A percentile compares a stretch with the other conserved stretches of the same genome.
Conservation (phyloP, 1,140 invertebrate species). For the Bombyx mori region DNA sequence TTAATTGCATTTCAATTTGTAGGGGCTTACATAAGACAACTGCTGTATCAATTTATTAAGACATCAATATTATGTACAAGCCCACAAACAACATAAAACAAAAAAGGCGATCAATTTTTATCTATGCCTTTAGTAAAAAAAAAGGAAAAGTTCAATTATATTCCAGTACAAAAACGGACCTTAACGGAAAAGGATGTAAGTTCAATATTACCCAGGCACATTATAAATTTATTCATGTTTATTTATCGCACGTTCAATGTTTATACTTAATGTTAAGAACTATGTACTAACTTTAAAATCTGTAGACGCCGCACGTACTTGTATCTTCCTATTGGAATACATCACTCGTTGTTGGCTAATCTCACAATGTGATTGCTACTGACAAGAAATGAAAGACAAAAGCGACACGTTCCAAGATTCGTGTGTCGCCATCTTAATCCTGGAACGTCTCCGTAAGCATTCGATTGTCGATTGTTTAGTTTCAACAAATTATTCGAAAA, state of each 20-base stretch:
- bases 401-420: conserved; percentile 17
- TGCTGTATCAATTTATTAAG: not conserved
- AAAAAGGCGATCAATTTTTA: too few species aligned
- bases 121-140: too few species aligned
- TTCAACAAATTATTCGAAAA: conserved; percentile 24
- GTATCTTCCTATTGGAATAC: conserved; percentile 3
- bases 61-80: too few species aligned
- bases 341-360: conserved; percentile 24
- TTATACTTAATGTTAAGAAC: conserved; percentile 11
- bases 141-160: too few species aligned
- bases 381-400: conserved; percentile 23
- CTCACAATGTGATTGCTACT: conserved; percentile 24
- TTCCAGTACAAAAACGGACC: too few species aligned
- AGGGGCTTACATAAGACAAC: not conserved
- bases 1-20: not conserved
- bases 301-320: conserved; percentile 9
- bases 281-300: conserved; percentile 21
- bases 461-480: conserved; percentile 33
- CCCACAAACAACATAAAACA: too few species aligned
- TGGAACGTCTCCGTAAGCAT: conserved; percentile 52
- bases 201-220: too few species aligned
- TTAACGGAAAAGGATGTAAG: too few species aligned
- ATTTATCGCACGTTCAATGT: not conserved
- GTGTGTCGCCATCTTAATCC: conserved; percentile 14
- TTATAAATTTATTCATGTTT: not conserved